phyloP scores from a whole-genome alignment of 2,888 invertebrate genomes.

The Hyles lineata region DNA sequence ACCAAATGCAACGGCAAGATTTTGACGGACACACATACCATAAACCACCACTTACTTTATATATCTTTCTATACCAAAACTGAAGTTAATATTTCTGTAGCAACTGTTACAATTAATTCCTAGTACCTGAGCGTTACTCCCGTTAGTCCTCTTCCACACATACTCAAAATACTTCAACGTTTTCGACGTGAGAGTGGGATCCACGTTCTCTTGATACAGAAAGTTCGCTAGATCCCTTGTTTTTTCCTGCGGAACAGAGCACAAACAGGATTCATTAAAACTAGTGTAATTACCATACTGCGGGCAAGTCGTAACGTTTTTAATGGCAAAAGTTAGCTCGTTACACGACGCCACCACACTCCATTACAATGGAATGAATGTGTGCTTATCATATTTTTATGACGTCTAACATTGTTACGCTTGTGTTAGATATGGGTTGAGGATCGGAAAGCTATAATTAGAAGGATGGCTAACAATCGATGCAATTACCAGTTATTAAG shows the following conservation, averaged over 20 bases:
- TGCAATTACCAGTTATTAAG: too few species aligned
- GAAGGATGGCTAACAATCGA: too few species aligned
- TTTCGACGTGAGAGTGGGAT: conserved; percentile 68
- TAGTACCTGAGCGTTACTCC: conserved; percentile 75
- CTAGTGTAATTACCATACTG: conserved; percentile 62
- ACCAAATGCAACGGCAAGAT: too few species aligned
- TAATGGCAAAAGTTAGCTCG: conserved; percentile 64
- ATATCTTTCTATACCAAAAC: conserved; percentile 38
- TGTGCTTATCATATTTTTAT: conserved; percentile 3
- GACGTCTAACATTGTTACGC: background rate
- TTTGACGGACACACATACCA: too few species aligned
- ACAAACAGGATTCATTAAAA: conserved; percentile 63
- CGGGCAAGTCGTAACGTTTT: conserved; percentile 61
- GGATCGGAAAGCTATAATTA: background rate
- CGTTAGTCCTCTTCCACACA: conserved; percentile 81
- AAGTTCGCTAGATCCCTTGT: conserved; percentile 75
- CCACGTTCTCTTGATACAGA: conserved; percentile 76
- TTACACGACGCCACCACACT: conserved; percentile 34
- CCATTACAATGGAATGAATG: conserved; percentile 24
- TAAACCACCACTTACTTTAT: too few species aligned
- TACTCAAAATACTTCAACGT: conserved; percentile 82
- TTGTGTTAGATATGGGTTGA: background rate
- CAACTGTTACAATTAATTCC: too few species aligned
- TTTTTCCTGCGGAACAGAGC: conserved; percentile 67
- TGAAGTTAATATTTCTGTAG: conserved; percentile 6